Base-by-base conservation (phyloP, 2,888 invertebrate genomes). In the Loripinus fragilis region DNA sequence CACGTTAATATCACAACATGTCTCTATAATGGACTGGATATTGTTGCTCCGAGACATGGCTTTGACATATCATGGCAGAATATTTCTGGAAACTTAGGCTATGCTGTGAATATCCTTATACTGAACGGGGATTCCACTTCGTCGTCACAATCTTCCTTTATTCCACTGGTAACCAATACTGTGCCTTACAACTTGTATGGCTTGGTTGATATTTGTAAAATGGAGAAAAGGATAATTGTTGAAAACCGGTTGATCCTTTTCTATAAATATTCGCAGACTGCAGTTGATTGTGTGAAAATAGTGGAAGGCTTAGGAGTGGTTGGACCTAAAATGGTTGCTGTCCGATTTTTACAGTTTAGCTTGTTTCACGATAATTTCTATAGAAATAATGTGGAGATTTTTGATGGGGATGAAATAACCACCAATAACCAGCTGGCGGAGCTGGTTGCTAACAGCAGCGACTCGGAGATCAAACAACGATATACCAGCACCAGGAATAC, bases 201-300 rank as follows among this genome's bases (percentile, higher is more conserved):
- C 41, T 94, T 99, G 89, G 96, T 99, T 23, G 98, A 99, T 87
- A 98, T 99, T 86, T 99, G 99, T 93, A 98, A 98, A 91, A 97
- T 98, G 0, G 96, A 96, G 73, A 99, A 99, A 94, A 97, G 97
- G 92, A 96, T 99, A 23, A 95, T 95, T 1, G 95, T 99, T 0
- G 97, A 98, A 93, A 98, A 99, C 91, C 95, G 99, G 66, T 95
- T 99, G 7, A 94, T 99, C 0, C 93, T 99, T 28, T 99, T 98
- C 93, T 99, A 98, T 94, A 99, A 99, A 93, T 99, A 99, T 91
- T 98, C 98, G 91, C 98, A 98, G 88, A 96, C 96, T 93, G 97
- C 98, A 0, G 97, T 98, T 0, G 99, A 99, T 92, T 99, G 99
- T 92, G 97, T 99, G 0, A 99, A 99, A 94, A 98, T 99, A 87